These are phyloP conservation scores for Baronia brevicornis DNA, from an alignment of 2,888 invertebrate genomes.

Conservation along the genomic window DNA sequence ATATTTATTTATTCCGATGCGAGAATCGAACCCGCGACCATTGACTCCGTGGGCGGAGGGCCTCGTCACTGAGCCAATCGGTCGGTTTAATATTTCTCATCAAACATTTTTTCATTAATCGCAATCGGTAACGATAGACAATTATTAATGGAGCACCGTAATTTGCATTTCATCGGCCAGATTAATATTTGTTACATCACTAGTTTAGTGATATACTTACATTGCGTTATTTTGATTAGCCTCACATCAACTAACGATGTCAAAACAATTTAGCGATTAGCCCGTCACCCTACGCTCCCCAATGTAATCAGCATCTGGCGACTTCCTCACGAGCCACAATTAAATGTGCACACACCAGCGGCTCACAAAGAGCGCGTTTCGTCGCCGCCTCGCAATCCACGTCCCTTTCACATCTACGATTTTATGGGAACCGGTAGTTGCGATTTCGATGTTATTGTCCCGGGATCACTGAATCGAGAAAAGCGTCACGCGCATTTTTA, in stretches of 20 bases:
- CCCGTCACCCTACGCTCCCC: conserved; percentile 11
- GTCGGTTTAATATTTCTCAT: too few relatives aligned
- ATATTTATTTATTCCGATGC: too few relatives aligned
- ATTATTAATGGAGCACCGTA: too few relatives aligned
- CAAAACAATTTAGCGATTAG: conserved; percentile 20
- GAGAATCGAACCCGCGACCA: too few relatives aligned
- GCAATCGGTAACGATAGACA: too few relatives aligned
- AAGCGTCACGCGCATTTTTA: conserved; percentile 25
- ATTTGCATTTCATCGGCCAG: too few relatives aligned
- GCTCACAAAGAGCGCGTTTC: conserved; percentile 45
- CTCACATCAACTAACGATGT: conserved; percentile 4
- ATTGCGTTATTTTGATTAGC: conserved; percentile 4
- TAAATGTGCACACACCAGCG: conserved; percentile 63
- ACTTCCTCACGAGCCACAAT: conserved; percentile 44
- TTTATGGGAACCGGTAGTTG: conserved; percentile 25
- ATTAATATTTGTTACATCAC: too few relatives aligned
- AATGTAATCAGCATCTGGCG: conserved; percentile 28
- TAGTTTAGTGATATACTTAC: too few relatives aligned
- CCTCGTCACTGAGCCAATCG: too few relatives aligned
- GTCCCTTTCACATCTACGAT: conserved; percentile 23
- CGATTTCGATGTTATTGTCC: conserved; percentile 46
- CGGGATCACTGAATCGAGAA: conserved; percentile 37
- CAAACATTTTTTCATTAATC: too few relatives aligned
- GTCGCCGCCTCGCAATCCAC: conserved; percentile 36
- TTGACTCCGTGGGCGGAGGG: too few relatives aligned